These are phyloP conservation scores for Phania funesta DNA, from an alignment of 2,888 invertebrate species.

Conservation along the genomic window DNA sequence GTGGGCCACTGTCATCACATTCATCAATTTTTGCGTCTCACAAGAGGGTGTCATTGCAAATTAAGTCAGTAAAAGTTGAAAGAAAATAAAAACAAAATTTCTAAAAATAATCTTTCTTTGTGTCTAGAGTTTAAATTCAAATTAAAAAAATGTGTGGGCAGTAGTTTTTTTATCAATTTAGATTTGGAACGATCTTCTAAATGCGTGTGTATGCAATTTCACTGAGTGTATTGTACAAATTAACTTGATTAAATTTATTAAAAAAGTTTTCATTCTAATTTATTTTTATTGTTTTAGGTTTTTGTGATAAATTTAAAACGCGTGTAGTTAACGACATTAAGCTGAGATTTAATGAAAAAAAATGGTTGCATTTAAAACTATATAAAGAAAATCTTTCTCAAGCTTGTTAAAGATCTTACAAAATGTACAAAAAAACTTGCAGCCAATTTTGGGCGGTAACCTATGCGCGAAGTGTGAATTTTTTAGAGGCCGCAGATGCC, in stretches of 20 bases:
- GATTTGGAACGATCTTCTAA: neutral
- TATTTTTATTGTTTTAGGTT: slow-evolving; percentile 31
- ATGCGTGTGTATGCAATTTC: neutral
- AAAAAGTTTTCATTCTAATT: slow-evolving; percentile 31
- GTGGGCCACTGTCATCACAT: slow-evolving; percentile 57
- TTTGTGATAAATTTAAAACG: slow-evolving; percentile 27
- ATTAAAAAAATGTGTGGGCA: slow-evolving; percentile 17
- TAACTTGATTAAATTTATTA: slow-evolving; percentile 64
- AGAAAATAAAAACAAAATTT: slow-evolving; percentile 1
- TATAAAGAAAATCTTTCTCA: neutral
- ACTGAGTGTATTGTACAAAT: slow-evolving; percentile 40
- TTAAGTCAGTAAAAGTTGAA: neutral
- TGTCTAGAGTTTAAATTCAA: slow-evolving; percentile 30
- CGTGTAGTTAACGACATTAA: neutral
- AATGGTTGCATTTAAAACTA: neutral
- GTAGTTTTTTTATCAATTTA: neutral
- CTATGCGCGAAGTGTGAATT: no score
- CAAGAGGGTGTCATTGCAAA: slow-evolving; percentile 46
- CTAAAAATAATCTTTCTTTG: slow-evolving; percentile 56
- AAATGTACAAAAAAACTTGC: no score
- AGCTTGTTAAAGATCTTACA: no score
- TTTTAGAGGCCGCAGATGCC: no score
- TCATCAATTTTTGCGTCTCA: slow-evolving; percentile 35
- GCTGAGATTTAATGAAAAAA: neutral
- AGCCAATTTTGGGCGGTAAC: no score